Percentiles rank a stretch among this genome's conserved stretches.
phyloP scores from a whole-genome alignment of 2,888 invertebrate genomes.

The Acronicta leporina region DNA sequence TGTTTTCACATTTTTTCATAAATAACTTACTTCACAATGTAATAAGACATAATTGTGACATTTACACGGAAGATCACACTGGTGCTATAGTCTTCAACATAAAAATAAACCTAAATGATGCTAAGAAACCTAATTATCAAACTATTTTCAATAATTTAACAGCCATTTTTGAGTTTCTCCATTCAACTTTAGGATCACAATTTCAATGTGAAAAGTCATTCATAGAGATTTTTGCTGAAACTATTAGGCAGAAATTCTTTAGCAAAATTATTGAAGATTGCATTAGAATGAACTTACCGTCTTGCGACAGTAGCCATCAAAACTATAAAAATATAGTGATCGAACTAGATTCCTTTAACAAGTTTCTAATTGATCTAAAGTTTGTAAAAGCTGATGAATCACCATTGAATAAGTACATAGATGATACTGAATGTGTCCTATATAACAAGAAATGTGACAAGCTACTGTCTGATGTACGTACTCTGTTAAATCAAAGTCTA shows the following conservation, averaged over 20 bases:
- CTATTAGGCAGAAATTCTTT: constrained; percentile 79
- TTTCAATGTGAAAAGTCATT: constrained; percentile 79
- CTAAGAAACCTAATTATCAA: constrained; percentile 76
- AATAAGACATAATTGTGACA: constrained; percentile 81
- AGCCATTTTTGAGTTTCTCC: constrained; percentile 83
- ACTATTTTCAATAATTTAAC: constrained; percentile 83
- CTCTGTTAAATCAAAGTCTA: constrained; percentile 75
- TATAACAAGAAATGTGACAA: constrained; percentile 86
- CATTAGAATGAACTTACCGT: constrained; percentile 79
- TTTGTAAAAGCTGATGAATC: constrained; percentile 78
- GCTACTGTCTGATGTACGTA: constrained; percentile 76
- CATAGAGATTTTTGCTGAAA: constrained; percentile 79
- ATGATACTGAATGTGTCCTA: constrained; percentile 81
- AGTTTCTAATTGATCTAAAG: constrained; percentile 82
- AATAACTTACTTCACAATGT: constrained; percentile 78
- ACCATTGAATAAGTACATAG: constrained; percentile 80
- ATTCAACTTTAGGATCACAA: constrained; percentile 79
- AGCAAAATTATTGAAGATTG: constrained; percentile 83
- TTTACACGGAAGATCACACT: constrained; percentile 80
- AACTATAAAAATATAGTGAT: constrained; percentile 79
- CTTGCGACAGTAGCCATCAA: constrained; percentile 79
- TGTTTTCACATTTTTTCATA: constrained; percentile 84
- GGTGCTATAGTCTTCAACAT: constrained; percentile 83
- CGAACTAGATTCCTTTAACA: constrained; percentile 83
- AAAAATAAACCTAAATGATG: constrained; percentile 75